A percentile compares a stretch with the other conserved stretches of the same genome.
phyloP scores from a whole-genome alignment of 2,113 vertebrate genomes.

The Corydoras maculifer region DNA sequence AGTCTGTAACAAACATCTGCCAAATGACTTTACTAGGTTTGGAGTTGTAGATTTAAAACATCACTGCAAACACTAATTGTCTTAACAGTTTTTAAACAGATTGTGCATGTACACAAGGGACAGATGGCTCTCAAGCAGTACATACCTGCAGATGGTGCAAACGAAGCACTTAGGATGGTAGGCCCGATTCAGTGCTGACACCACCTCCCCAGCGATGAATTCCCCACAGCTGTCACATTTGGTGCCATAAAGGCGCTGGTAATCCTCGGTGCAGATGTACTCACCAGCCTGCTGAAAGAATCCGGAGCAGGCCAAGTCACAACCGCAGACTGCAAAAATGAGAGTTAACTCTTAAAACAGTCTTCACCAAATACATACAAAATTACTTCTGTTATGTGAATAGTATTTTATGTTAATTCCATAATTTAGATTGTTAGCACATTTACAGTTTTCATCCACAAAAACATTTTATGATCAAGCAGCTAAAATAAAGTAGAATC shows the following conservation, averaged over 20 bases:
- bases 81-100: not conserved
- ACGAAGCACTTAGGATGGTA: slow-evolving; percentile 98
- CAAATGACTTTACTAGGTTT: too few species aligned
- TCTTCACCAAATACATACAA: not conserved
- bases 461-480: too few species aligned
- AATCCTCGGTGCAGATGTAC: slow-evolving; percentile 96
- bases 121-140: not conserved
- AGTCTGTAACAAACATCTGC: too few species aligned
- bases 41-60: too few species aligned
- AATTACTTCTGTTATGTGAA: too few species aligned
- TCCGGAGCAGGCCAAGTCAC: slow-evolving; percentile 88
- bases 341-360: not conserved
- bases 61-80: not conserved
- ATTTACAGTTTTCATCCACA: too few species aligned
- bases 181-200: slow-evolving; percentile 90
- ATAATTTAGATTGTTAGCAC: too few species aligned
- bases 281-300: slow-evolving; percentile 99
- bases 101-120: not conserved
- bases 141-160: slow-evolving; percentile 91
- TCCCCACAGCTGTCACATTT: slow-evolving; percentile 90
- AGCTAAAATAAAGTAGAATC: too few species aligned
- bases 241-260: slow-evolving; percentile 94
- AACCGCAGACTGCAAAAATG: slow-evolving; percentile 81
- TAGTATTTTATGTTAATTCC: too few species aligned
- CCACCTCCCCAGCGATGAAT: slow-evolving; percentile 97